These are phyloP conservation scores for Brenthis ino DNA, from an alignment of 2,888 invertebrate genomes.

Conservation along the genomic window DNA sequence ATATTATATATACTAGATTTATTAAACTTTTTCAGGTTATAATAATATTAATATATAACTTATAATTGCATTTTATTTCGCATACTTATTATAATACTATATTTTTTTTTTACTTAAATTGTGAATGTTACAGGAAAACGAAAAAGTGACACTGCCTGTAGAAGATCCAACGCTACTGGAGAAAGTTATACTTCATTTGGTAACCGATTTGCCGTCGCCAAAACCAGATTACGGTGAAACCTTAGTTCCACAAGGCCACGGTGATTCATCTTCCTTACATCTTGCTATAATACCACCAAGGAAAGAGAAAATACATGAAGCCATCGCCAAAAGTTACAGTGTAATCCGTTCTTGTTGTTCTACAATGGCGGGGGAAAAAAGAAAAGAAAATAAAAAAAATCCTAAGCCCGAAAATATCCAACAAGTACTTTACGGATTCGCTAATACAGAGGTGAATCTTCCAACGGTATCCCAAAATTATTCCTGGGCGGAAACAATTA, in stretches of 20 bases:
- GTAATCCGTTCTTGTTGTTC: conserved; percentile 48
- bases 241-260: background rate
- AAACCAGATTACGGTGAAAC: conserved; percentile 34
- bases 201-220: conserved; percentile 63
- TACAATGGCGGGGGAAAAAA: background rate
- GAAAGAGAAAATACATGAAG: conserved; percentile 61
- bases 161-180: conserved; percentile 87
- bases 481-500: too few relatives aligned
- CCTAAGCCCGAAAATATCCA: accelerated
- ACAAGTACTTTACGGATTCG: too few relatives aligned
- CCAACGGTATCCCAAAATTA: too few relatives aligned
- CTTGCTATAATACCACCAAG: conserved; percentile 62
- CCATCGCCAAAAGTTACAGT: conserved; percentile 65
- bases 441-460: background rate
- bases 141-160: conserved; percentile 61
- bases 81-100: background rate
- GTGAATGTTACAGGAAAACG: conserved; percentile 34
- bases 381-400: background rate
- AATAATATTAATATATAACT: too few relatives aligned
- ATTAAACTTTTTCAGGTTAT: too few relatives aligned
- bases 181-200: conserved; percentile 85
- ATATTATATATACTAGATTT: too few relatives aligned
- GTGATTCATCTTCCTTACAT: conserved; percentile 31
- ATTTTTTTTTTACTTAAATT: background rate
- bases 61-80: too few relatives aligned